These are phyloP conservation scores for Phocoena sinus DNA, from an alignment of 2,113 vertebrate species.

Conservation along the genomic window DNA sequence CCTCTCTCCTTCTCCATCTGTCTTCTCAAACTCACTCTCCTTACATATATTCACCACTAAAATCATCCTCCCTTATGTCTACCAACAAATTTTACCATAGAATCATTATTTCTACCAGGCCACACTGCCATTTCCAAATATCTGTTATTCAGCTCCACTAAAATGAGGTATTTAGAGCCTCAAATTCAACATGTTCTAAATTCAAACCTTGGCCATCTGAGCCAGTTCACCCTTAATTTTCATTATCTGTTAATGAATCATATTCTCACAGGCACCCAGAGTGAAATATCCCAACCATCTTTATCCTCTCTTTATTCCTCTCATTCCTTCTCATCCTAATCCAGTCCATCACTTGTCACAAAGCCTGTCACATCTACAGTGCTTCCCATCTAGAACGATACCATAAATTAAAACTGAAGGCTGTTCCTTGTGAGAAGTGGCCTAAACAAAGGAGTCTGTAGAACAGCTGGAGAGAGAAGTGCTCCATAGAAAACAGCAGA, in stretches of 20 bases:
- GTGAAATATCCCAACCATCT: neutral
- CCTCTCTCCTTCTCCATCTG: neutral
- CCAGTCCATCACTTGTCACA: neutral
- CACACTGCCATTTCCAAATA: neutral
- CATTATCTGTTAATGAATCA: neutral
- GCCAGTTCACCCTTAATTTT: neutral
- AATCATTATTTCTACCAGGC: neutral
- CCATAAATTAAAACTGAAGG: neutral
- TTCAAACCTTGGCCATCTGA: neutral
- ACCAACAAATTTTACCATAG: neutral
- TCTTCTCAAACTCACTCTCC: neutral
- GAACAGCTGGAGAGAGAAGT: neutral
- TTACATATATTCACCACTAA: neutral
- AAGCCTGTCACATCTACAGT: neutral
- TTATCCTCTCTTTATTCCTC: neutral
- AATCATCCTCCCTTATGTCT: neutral
- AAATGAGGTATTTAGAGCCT: neutral
- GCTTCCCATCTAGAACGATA: neutral
- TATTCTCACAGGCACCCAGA: neutral
- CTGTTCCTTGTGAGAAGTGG: neutral
- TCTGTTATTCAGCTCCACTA: neutral
- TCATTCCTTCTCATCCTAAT: neutral
- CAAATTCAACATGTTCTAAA: neutral
- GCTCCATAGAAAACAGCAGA: neutral
- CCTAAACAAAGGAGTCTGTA: neutral